Base-by-base conservation (phyloP, 2,113 vertebrate genomes). In the Mirza zaza region DNA sequence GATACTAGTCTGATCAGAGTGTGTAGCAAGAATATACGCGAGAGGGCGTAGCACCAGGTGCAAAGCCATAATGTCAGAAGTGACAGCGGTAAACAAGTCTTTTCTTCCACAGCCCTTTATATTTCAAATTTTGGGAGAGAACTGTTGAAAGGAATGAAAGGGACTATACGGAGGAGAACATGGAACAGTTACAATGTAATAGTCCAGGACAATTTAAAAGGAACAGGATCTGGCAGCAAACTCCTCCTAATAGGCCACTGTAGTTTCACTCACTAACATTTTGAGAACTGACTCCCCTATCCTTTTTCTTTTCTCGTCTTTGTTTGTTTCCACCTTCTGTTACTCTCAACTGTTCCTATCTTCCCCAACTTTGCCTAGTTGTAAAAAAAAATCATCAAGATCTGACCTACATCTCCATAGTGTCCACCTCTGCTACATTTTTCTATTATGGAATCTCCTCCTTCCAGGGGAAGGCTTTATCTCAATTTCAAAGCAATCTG, bases 371-470 rank as follows among this genome's bases (percentile, higher is more conserved):
- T 87, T 92, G 68, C 75, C 83, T 32, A 61, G 63, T 67, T 92
- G 76, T 80, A 36, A 77, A 73, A 81, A 80, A 83, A 83, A 76
- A 79, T 52, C 25, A 93, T 81, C 73, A 80, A 93, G 84, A 96
- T 96, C 97, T 97, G 91, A 86, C 96, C 96, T 96, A 91, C 39
- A 97, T 96, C 91, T 97, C 61, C 82, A n/a, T 9, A 87, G 65
- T 34, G n/a, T 87, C 57, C 25, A 87, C 91, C 75, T 87, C 23
- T 81, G 59, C 52, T 77, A 9, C 59, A 34, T 32, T 91, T 94
- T 80, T 79, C 95, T 97, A 50, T 86, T 93, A 93, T 18, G 42
- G 82, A 93, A 86, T 76, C 75, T 32, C 83, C 88, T 79, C 63
- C 82, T 94, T 94, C 65, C 75, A 93, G 39, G 70, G 61, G 87